A percentile compares a stretch with the other conserved stretches of the same genome.
Evolutionary conservation across 2,113 vertebrate genomes (phyloP).

Genomic region (Eulacestoma nigropectus): DNA sequence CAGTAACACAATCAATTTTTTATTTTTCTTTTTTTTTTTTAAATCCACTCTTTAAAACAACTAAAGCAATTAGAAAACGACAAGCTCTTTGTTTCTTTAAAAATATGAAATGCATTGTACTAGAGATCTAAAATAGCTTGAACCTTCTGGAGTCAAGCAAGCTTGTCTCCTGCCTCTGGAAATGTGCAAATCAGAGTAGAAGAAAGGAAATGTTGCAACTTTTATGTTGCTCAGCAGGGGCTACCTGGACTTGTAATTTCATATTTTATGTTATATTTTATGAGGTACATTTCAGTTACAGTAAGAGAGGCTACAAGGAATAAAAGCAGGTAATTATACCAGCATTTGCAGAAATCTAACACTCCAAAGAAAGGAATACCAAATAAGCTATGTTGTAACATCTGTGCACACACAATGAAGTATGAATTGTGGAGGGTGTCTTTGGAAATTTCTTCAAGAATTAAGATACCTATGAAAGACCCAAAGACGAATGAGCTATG

Average conservation of each 20-base stretch:
- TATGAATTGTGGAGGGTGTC: neutral
- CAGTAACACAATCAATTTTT: neutral
- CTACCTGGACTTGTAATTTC: neutral
- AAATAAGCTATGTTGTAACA: neutral
- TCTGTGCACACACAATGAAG: neutral
- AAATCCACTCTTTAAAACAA: neutral
- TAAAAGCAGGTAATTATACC: neutral
- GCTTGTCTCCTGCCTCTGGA: neutral
- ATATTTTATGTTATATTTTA: neutral
- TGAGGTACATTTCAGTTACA: neutral
- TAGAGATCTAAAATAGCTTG: neutral
- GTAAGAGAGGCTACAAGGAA: neutral
- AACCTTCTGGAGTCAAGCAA: neutral
- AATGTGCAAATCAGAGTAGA: neutral
- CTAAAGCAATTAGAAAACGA: neutral
- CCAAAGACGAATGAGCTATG: neutral
- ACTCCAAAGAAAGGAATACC: neutral
- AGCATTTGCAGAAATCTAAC: neutral
- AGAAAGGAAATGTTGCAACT: neutral
- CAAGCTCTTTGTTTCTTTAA: neutral
- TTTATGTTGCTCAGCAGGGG: neutral
- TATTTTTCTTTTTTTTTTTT: neutral
- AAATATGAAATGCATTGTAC: neutral
- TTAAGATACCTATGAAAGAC: neutral
- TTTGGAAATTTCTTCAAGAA: neutral